phyloP scores from a whole-genome alignment of 2,888 invertebrate genomes.

The Sarcophaga carnaria region DNA sequence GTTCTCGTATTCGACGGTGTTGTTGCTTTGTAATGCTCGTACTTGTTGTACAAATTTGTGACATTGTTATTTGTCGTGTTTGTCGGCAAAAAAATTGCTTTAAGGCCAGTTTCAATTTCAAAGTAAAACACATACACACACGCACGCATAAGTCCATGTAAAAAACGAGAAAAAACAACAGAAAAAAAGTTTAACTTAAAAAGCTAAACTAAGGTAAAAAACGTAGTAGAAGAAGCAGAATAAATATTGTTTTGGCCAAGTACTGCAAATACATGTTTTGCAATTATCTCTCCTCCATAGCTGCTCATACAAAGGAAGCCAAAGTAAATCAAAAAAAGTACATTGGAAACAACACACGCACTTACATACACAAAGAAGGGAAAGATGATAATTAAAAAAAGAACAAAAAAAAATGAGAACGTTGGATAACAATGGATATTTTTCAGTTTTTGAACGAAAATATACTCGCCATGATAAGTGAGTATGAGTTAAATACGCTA shows the following conservation, averaged over 20 bases:
- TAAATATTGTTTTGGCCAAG: conserved; percentile 44
- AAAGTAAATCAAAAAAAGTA: conserved; percentile 51
- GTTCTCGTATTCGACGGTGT: not conserved
- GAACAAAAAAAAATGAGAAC: not conserved
- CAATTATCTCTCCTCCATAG: conserved; percentile 38
- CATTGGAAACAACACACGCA: not conserved
- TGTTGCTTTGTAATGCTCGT: conserved; percentile 4
- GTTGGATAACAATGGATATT: not conserved
- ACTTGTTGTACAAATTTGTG: conserved; percentile 51
- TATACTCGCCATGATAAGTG: not conserved
- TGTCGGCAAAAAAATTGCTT: conserved; percentile 63
- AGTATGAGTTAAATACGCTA: not conserved
- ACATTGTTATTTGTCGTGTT: conserved; percentile 61
- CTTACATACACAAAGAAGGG: conserved; percentile 34
- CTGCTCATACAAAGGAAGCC: conserved; percentile 53
- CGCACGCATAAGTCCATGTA: not conserved
- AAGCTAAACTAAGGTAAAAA: not conserved
- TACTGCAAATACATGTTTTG: conserved; percentile 41
- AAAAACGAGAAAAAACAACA: not conserved
- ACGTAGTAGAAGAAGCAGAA: conserved; percentile 20
- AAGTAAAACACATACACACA: conserved; percentile 7
- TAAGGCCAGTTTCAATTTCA: conserved; percentile 66
- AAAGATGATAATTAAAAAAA: conserved; percentile 53
- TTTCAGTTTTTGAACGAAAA: conserved; percentile 15
- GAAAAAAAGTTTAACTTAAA: not conserved